These are phyloP conservation scores for Macrotrachela quadricornifera DNA, from an alignment of 1,140 invertebrate genomes.

Conservation along the genomic window DNA sequence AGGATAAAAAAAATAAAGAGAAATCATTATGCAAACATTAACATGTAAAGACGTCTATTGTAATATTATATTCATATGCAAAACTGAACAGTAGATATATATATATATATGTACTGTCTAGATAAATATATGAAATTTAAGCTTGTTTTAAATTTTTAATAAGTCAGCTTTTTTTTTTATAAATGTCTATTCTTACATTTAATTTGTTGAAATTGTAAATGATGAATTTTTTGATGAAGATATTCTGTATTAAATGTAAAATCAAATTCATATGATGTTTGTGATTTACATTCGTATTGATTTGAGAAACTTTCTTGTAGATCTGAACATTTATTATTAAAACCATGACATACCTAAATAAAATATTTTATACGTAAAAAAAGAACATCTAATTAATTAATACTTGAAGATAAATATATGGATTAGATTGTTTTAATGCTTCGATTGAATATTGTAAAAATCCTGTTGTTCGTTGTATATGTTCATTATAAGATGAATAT, in stretches of 20 bases:
- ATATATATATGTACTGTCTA: no score
- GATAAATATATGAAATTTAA: no score
- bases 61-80: no score
- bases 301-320: background rate
- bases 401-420: conserved; percentile 74
- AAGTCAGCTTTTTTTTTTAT: no score
- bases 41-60: no score
- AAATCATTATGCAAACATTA: no score
- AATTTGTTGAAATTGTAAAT: conserved; percentile 1
- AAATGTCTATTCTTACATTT: background rate
- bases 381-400: conserved; percentile 11
- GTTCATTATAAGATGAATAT: conserved; percentile 52
- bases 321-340: conserved; percentile 1
- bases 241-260: background rate
- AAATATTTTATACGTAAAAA: background rate
- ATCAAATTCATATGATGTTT: background rate
- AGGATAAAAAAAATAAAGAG: no score
- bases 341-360: background rate
- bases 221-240: background rate
- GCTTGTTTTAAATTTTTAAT: no score
- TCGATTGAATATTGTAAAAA: conserved; percentile 93
- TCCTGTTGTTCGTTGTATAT: conserved; percentile 73
- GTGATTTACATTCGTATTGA: background rate
- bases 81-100: no score
- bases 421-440: conserved; percentile 86